Evolutionary conservation across 1,140 invertebrate genomes (phyloP), one percentile per base, ranked within the genome.

Genomic region (Papilio polyxenes): DNA sequence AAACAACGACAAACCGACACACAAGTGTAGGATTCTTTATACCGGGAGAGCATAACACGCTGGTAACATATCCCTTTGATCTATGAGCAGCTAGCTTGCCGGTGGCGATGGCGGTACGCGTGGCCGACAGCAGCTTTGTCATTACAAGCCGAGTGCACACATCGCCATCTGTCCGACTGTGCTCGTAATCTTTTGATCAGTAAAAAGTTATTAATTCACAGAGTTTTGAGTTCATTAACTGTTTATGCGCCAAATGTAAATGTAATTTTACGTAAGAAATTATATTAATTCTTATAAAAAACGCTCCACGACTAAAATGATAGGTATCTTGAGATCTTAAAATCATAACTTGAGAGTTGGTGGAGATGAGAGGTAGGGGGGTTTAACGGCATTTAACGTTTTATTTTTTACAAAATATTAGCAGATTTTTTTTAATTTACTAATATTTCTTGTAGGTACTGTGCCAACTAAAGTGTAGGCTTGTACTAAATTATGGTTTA

Each of bases 121-220:
- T 11, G 75, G 13, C 49, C 75, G 75, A 23, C 51, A 49, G 75
- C 49, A 77, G 23, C 75, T 77, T 56, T 77, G 75, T 77, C n/a
- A 49, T 53, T 8, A 77, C 49, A 51, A 75, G 75, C n/a, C 75
- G 75, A 56, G 75, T 77, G 75, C 75, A 77, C 72, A 74, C 75
- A 40, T n/a, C 74, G 7, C 65, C 23, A 37, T 37, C 31, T 72
- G 15, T 72, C 65, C 65, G 31, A 40, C 65, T 69, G 62, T 69
- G 23, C 23, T 31, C 59, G 20, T 20, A 37, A 37, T 11, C 65
- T 40, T 72, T 72, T 72, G 65, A 72, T 72, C 65, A 72, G 65
- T 72, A 72, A 72, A 72, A 72, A 37, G 65, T 72, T 72, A 9
- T 72, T 72, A 72, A 72, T 72, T 72, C 31, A 8, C 9, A 72